Conservation (phyloP, 2,113 vertebrate genomes). For the Ardeotis arabs region DNA sequence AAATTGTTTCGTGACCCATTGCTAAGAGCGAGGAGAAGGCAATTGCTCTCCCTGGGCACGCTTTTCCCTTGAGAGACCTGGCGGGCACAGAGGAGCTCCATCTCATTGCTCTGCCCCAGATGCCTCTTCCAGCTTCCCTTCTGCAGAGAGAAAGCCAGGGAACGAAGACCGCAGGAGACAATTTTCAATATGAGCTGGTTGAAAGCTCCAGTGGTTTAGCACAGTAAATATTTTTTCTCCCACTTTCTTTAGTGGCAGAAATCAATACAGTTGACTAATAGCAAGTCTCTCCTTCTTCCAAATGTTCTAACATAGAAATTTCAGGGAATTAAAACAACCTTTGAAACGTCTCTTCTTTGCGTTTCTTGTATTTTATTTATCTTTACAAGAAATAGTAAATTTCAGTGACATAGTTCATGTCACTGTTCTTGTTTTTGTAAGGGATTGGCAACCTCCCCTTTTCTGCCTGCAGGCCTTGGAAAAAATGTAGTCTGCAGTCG, state of each 20-base stretch:
- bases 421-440: not conserved
- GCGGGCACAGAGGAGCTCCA: not conserved
- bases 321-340: not conserved
- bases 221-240: conserved; percentile 37
- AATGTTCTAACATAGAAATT: not conserved
- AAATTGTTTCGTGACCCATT: not conserved
- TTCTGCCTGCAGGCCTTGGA: not conserved
- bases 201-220: not conserved
- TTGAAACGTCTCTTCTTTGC: not conserved
- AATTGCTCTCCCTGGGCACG: not conserved
- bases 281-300: not conserved
- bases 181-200: not conserved
- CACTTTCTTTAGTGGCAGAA: not conserved
- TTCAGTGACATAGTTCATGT: not conserved
- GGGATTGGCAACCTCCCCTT: not conserved
- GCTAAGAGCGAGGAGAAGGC: not conserved
- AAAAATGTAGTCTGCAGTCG: conserved; percentile 3
- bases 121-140: not conserved
- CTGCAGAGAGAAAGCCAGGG: not conserved
- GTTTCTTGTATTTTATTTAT: not conserved
- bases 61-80: not conserved
- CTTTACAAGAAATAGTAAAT: not conserved
- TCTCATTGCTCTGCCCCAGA: not conserved
- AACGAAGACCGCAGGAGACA: not conserved
- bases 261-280: not conserved